Base-by-base conservation (phyloP, 2,797 vertebrate genomes). In the Arctocebus calabarensis region DNA sequence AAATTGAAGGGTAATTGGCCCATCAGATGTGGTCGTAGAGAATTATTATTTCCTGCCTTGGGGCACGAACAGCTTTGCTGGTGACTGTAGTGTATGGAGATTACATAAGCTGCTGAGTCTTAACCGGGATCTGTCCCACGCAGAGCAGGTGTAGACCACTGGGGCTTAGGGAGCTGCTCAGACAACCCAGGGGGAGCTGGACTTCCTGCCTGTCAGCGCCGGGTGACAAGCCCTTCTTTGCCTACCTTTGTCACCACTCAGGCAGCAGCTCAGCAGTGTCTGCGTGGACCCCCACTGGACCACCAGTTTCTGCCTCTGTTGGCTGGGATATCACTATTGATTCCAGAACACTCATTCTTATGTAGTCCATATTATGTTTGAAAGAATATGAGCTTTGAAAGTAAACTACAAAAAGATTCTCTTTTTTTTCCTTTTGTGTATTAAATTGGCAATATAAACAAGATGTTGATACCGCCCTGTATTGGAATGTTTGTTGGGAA, bases 331-430 rank as follows among this genome's bases (percentile, higher is more conserved):
- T 13, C 4, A 0, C 3, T 27, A 7, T 2, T 83, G 23, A 55
- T 52, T 59, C 25, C 8, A 71, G 84, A 86, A 45, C 29, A 23
- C 48, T 32, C 48, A 82, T 75, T 70, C n/a, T 78, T 70, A 43
- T 66, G 29, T 45, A 37, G 9, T 74, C 11, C 7, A 66, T 61
- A 11, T 57, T 89, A 8, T 84, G 34, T 73, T 74, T 87, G 73
- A 93, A 52, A 94, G 70, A 83, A 61, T 12, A 23, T 25, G 52
- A 57, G 25, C 73, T 85, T 94, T 90, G 81, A 96, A 86, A 88
- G 75, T 48, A 43, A 93, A 61, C 34, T 84, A 61, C 8, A n/a
- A 16, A 22, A 75, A 66, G 1, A 61, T 66, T 32, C 29, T 29
- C 5, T 85, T 75, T n/a, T 22, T 84, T 88, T 86, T 25, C 37